Evolutionary conservation across 2,113 vertebrate genomes (phyloP).

Genomic region (Sitta europaea): DNA sequence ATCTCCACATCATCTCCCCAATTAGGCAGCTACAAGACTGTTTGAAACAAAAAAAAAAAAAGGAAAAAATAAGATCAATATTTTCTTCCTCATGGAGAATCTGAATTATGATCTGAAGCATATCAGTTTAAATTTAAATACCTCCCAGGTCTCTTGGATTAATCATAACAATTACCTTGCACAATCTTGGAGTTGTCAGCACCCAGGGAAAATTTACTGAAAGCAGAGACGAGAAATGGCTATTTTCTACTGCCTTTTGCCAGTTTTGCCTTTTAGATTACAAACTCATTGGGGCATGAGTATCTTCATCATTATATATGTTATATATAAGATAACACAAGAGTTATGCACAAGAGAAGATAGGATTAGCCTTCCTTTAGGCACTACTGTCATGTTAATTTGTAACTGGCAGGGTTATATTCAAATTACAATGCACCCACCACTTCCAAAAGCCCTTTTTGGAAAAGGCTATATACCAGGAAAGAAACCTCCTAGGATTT

Average conservation of each 20-base stretch:
- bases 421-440: not conserved
- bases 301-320: not conserved
- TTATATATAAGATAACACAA: too few species aligned
- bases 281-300: not conserved
- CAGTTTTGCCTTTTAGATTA: not conserved
- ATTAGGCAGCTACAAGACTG: not conserved
- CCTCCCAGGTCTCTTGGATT: not conserved
- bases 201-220: not conserved
- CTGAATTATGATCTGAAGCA: not conserved
- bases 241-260: not conserved
- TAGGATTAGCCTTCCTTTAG: not conserved
- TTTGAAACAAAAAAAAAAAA: not conserved
- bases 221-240: not conserved
- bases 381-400: not conserved
- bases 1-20: not conserved
- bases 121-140: not conserved
- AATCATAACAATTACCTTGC: not conserved
- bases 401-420: not conserved
- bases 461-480: not conserved
- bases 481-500: not conserved
- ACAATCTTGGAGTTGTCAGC: not conserved
- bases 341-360: not conserved
- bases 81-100: not conserved
- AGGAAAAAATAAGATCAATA: not conserved
- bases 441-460: not conserved